A percentile compares a stretch with the other conserved stretches of the same genome.
Conservation (phyloP, 2,888 invertebrate genomes). For the Vandiemenella viatica region DNA sequence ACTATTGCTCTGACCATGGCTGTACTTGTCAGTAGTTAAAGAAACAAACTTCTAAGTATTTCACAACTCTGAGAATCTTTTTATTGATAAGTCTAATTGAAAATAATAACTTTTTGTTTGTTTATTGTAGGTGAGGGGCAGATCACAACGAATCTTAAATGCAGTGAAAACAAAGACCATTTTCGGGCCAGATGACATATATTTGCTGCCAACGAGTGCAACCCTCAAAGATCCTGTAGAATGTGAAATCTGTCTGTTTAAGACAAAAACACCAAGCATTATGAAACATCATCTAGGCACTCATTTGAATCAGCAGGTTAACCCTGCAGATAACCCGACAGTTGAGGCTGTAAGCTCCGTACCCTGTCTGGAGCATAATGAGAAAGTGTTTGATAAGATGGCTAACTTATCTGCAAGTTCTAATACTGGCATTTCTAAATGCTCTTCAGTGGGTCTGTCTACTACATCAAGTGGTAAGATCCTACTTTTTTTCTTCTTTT, state of each 20-base stretch:
- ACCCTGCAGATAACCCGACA: conserved; percentile 28
- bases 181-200: conserved; percentile 16
- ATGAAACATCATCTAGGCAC: conserved; percentile 52
- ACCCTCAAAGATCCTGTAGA: conserved; percentile 43
- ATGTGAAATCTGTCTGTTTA: conserved; percentile 52
- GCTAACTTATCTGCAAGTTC: conserved; percentile 63
- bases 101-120: background rate
- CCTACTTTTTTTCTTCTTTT: too few species aligned
- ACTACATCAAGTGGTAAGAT: too few species aligned
- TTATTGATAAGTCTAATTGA: background rate
- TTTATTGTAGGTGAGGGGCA: conserved; percentile 9
- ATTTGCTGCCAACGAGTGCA: conserved; percentile 44
- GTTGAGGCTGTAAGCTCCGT: conserved; percentile 68
- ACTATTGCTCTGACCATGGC: background rate
- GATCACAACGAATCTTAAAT: background rate
- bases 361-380: conserved; percentile 58
- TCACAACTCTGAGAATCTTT: too few species aligned
- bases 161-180: conserved; percentile 8
- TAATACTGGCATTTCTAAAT: conserved; percentile 15
- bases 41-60: too few species aligned
- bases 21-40: background rate
- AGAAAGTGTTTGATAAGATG: conserved; percentile 75
- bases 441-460: too few species aligned
- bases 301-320: conserved; percentile 29
- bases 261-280: conserved; percentile 54